Evolutionary conservation across 2,888 invertebrate genomes (phyloP).

Genomic region (Rutpela maculata): DNA sequence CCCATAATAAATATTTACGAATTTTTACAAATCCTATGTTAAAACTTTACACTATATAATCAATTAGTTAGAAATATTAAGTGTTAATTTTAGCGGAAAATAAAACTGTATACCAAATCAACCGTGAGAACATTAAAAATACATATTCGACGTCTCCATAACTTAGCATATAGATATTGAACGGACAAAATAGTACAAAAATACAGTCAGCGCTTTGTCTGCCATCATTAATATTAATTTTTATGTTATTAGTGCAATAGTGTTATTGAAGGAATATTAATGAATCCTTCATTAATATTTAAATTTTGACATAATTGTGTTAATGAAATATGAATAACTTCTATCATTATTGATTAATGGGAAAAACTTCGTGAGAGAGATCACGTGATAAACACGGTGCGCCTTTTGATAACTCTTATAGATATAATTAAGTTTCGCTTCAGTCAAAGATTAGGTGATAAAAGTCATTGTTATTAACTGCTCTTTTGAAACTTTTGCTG

Average conservation of each 20-base stretch:
- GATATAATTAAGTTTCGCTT: conserved; percentile 31
- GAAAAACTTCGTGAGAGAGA: conserved; percentile 50
- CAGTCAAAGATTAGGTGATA: conserved; percentile 25
- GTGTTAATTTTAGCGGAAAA: too few species aligned
- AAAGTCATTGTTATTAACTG: conserved; percentile 36
- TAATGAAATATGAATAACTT: conserved; percentile 51
- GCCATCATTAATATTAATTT: conserved; percentile 29
- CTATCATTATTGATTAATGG: conserved; percentile 52
- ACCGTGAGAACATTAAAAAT: neutral
- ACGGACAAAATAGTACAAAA: neutral
- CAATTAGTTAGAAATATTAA: too few species aligned
- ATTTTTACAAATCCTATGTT: too few species aligned
- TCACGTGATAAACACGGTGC: conserved; percentile 16
- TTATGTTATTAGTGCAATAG: conserved; percentile 8
- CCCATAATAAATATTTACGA: too few species aligned
- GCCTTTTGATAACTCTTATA: conserved; percentile 22
- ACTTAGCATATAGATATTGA: neutral
- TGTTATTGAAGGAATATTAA: conserved; percentile 50
- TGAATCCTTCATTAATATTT: conserved; percentile 51
- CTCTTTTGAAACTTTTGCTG: conserved; percentile 18
- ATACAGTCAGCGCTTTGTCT: neutral
- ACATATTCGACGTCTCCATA: neutral
- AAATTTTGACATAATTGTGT: conserved; percentile 52
- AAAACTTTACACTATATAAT: too few species aligned
- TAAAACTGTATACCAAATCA: neutral